Percentiles rank a stretch among this genome's conserved stretches.
phyloP scores from a whole-genome alignment of 2,113 vertebrate genomes.

The Bos javanicus region DNA sequence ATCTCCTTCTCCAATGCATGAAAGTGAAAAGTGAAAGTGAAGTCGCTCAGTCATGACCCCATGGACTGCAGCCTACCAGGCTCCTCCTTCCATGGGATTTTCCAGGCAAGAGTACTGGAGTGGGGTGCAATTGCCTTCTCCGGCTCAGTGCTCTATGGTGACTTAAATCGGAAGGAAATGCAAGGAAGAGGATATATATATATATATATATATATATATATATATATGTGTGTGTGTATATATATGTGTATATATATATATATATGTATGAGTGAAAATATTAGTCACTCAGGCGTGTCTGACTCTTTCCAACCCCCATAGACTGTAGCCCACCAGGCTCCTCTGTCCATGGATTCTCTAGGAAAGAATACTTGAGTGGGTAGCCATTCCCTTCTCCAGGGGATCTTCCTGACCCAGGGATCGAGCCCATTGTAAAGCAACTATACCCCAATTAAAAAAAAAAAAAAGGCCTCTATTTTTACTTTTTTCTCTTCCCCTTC shows the following conservation, averaged over 20 bases:
- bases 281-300: fast-evolving
- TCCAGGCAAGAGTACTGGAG: no score
- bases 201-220: no score
- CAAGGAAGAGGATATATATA: neutral
- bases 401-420: neutral
- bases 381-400: neutral
- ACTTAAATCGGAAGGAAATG: neutral
- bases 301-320: neutral
- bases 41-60: no score
- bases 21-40: no score
- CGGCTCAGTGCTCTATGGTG: neutral
- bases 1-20: no score
- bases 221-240: no score
- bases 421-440: neutral
- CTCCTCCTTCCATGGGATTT: no score
- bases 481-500: neutral
- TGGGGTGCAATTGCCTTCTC: no score
- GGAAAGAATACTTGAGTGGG: neutral
- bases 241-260: no score
- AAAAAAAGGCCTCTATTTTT: neutral
- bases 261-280: neutral
- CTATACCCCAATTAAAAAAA: neutral
- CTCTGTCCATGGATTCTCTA: neutral
- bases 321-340: neutral
- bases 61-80: no score